Evolutionary conservation across 2,113 vertebrate species (phyloP), one percentile per base, ranked within the genome.

Genomic region (Pedionomus torquatus): DNA sequence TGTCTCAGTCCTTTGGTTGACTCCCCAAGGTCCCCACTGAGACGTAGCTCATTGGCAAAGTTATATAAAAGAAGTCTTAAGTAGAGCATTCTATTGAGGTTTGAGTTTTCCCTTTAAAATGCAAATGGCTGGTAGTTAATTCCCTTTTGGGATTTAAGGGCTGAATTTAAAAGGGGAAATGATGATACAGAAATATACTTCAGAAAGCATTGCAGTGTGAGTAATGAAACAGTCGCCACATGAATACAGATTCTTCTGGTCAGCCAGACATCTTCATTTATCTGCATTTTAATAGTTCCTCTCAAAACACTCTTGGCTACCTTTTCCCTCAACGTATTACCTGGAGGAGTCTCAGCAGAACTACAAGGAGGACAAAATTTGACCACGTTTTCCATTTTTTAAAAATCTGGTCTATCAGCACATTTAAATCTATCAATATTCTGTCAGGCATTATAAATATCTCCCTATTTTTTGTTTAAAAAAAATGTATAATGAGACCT

Each of bases 71-170:
- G 51, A 72, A 68, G 51, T 55, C 54, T 92, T 64, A 93, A 94
- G 89, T 49, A 93, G 76, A 94, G 48, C 78, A 79, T 65, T 85
- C 75, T 66, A 21, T 3, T 33, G 87, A 93, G 94, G 83, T 80
- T 94, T 92, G 85, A 83, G 41, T 86, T 89, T 94, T 94, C 44
- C 72, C 90, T 97, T 97, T 96, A 94, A 94, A 96, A 97, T 97
- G 96, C 93, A 97, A 97, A 97, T 94, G 55, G n/a, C 7, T 96
- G 69, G 57, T 30, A 90, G 78, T 86, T 95, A 94, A 93, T 94
- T 95, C 93, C 89, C 91, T 83, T 86, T 72, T 15, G 95, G 85
- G 91, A 83, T 87, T 84, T 93, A 51, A 93, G 60, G 87, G 37
- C 83, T 78, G 92, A 83, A 93, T 94, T 93, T 95, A 57, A 96